These are phyloP conservation scores for Toxotes chatareus DNA, from an alignment of 2,113 vertebrate species.

Conservation along the genomic window DNA sequence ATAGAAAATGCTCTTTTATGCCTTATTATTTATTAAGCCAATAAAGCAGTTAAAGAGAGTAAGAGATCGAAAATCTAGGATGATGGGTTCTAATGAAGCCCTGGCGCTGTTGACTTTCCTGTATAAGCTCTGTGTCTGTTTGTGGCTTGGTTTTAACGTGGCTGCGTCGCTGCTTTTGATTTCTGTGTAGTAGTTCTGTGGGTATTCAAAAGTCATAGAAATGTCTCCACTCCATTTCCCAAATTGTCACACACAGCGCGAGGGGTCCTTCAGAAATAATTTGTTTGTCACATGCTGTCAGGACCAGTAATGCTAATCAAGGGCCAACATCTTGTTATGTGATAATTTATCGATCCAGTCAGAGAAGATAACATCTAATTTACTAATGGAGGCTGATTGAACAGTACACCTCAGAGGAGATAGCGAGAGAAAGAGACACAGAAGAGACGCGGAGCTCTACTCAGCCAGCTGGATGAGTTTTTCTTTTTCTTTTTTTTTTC, in stretches of 20 bases:
- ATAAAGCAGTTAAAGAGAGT: slow-evolving; percentile 26
- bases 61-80: slow-evolving; percentile 2
- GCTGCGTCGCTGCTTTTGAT: slow-evolving; percentile 31
- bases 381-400: slow-evolving; percentile 75
- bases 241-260: slow-evolving; percentile 46
- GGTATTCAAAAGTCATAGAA: slow-evolving; percentile 31
- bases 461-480: slow-evolving; percentile 26
- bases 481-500: slow-evolving; percentile 9
- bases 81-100: slow-evolving; percentile 29
- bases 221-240: slow-evolving; percentile 43
- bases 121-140: slow-evolving; percentile 3
- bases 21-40: slow-evolving; percentile 25
- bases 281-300: slow-evolving; percentile 65
- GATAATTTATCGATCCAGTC: slow-evolving; percentile 76
- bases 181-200: slow-evolving; percentile 26
- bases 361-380: slow-evolving; percentile 74
- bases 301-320: slow-evolving; percentile 68
- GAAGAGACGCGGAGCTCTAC: slow-evolving; percentile 12
- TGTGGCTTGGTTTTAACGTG: slow-evolving; percentile 36
- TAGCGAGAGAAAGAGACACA: slow-evolving; percentile 26
- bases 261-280: slow-evolving; percentile 69
- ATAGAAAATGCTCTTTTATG: slow-evolving; percentile 38
- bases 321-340: slow-evolving; percentile 73
- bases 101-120: slow-evolving; percentile 17
- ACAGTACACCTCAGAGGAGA: slow-evolving; percentile 46